These are phyloP conservation scores for Melipona bicolor DNA, from an alignment of 2,888 invertebrate genomes.

Conservation along the genomic window DNA sequence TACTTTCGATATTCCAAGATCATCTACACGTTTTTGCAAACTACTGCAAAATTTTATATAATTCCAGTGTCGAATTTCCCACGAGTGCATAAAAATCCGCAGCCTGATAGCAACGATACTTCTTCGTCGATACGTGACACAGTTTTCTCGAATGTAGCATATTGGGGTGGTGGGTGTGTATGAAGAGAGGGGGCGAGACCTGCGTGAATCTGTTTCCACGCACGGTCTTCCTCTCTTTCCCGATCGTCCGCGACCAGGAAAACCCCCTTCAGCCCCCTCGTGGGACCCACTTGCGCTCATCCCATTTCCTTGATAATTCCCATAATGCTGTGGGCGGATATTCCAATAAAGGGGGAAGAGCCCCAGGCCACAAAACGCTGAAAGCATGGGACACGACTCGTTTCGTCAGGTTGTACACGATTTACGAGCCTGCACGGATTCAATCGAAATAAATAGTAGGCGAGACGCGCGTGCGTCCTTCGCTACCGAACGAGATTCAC, in stretches of 20 bases:
- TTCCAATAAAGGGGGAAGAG: constrained; percentile 83
- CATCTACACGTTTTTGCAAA: too few relatives aligned
- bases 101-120: not conserved
- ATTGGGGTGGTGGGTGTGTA: constrained; percentile 13
- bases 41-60: too few relatives aligned
- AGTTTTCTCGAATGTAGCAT: constrained; percentile 22
- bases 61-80: too few relatives aligned
- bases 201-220: constrained; percentile 58
- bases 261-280: constrained; percentile 61
- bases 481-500: constrained; percentile 17
- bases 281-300: constrained; percentile 76
- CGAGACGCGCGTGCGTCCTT: constrained; percentile 11
- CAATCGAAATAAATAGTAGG: constrained; percentile 57
- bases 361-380: constrained; percentile 78
- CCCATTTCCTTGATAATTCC: constrained; percentile 84
- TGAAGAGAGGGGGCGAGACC: constrained; percentile 25
- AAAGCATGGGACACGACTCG: constrained; percentile 77
- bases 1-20: too few relatives aligned
- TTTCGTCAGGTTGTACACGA: constrained; percentile 76
- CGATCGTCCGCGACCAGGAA: constrained; percentile 40
- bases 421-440: constrained; percentile 70
- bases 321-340: constrained; percentile 84
- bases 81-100: too few relatives aligned
- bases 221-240: constrained; percentile 49
- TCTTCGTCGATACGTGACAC: constrained; percentile 9